These are phyloP conservation scores for Caenorhabditis wallacei DNA, from an alignment of 2,888 invertebrate species.

Conservation along the genomic window DNA sequence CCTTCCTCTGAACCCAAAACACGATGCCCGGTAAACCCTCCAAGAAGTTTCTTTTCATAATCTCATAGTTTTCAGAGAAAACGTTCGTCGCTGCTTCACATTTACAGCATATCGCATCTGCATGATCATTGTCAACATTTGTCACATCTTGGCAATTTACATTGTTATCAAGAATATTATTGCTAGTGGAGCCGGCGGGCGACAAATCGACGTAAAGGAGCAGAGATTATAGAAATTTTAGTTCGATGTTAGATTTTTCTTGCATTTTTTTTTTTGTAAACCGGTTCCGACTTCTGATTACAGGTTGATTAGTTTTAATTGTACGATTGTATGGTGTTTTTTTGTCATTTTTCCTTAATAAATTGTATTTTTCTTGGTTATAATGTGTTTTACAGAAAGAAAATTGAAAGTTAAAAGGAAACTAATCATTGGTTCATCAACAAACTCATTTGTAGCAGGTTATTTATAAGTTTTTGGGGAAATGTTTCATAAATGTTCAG, in stretches of 20 bases:
- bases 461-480: too few relatives aligned
- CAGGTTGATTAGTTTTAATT: constrained; percentile 58
- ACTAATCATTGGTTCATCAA: too few relatives aligned
- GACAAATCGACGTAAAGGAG: constrained; percentile 66
- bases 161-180: constrained; percentile 75
- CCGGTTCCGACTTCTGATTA: constrained; percentile 54
- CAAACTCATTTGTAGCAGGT: too few relatives aligned
- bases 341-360: not conserved
- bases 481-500: too few relatives aligned
- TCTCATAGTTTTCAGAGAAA: constrained; percentile 76
- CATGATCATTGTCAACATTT: constrained; percentile 83
- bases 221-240: constrained; percentile 47
- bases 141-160: constrained; percentile 77
- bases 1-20: constrained; percentile 82
- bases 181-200: constrained; percentile 70
- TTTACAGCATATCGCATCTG: constrained; percentile 79
- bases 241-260: constrained; percentile 10
- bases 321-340: constrained; percentile 42
- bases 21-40: constrained; percentile 73
- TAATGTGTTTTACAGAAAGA: too few relatives aligned
- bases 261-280: constrained; percentile 43
- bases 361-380: too few relatives aligned
- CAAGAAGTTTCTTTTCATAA: not conserved
- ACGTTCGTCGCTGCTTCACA: constrained; percentile 81
- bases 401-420: too few relatives aligned